These are phyloP conservation scores for Hanleya hanleyi DNA, from an alignment of 2,888 invertebrate species.

Conservation along the genomic window DNA sequence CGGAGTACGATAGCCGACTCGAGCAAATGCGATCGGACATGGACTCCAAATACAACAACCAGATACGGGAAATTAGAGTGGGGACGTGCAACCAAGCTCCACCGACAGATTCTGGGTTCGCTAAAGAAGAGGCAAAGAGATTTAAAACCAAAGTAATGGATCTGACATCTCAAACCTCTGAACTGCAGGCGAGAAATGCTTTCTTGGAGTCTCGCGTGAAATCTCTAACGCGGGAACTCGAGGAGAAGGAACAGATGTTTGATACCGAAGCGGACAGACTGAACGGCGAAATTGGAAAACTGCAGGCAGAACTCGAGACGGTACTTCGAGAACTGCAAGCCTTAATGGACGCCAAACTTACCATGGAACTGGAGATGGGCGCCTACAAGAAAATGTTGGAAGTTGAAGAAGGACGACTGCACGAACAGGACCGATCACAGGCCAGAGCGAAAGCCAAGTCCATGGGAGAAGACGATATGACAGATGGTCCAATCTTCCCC, in stretches of 20 bases:
- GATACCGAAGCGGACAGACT: constrained; percentile 23
- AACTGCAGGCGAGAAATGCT: constrained; percentile 38
- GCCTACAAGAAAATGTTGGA: constrained; percentile 76
- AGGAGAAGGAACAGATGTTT: constrained; percentile 29
- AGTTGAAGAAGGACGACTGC: constrained; percentile 74
- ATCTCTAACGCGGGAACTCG: background rate
- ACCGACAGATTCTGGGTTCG: constrained; percentile 71
- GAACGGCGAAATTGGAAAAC: constrained; percentile 25
- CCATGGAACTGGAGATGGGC: constrained; percentile 76
- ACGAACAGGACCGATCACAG: background rate
- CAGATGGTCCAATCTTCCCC: background rate
- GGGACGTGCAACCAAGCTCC: constrained; percentile 70
- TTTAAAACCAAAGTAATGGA: constrained; percentile 61
- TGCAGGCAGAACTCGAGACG: constrained; percentile 39
- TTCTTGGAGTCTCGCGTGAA: background rate
- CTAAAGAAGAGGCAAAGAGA: constrained; percentile 73
- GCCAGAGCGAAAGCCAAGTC: background rate
- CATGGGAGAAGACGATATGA: background rate
- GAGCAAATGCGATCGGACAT: constrained; percentile 70
- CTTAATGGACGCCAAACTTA: constrained; percentile 75
- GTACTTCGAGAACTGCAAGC: constrained; percentile 41
- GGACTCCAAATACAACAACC: constrained; percentile 74
- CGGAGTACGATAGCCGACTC: constrained; percentile 73
- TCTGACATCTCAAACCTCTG: constrained; percentile 31
- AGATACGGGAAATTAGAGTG: constrained; percentile 74